Evolutionary conservation across 2,113 vertebrate species (phyloP).

Genomic region (Heloderma charlesbogerti): DNA sequence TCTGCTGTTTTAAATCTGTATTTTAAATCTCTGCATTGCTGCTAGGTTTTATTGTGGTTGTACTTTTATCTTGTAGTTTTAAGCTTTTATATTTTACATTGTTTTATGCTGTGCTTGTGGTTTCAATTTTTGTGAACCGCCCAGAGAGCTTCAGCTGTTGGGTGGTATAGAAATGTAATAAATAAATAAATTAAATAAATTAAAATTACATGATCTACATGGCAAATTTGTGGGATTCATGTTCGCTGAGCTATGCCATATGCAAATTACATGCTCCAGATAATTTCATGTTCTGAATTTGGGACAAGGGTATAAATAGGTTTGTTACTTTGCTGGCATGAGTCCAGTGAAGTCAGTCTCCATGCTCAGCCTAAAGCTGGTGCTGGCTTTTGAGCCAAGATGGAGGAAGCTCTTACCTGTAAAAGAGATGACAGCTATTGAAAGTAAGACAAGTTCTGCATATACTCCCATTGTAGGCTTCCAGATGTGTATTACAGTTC

Average conservation of each 20-base stretch:
- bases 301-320: background rate
- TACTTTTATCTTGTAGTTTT: too few relatives aligned
- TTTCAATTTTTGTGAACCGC: too few relatives aligned
- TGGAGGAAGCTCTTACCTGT: slow-evolving; percentile 74
- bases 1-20: too few relatives aligned
- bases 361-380: accelerated
- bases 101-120: too few relatives aligned
- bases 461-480: slow-evolving; percentile 57
- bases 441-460: background rate
- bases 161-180: too few relatives aligned
- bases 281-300: accelerated
- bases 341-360: accelerated
- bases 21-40: too few relatives aligned
- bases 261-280: accelerated
- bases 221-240: accelerated
- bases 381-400: background rate
- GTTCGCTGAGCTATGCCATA: background rate
- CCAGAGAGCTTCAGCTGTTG: too few relatives aligned
- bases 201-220: background rate
- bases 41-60: too few relatives aligned
- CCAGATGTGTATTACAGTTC: accelerated
- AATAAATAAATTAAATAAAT: too few relatives aligned
- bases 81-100: too few relatives aligned
- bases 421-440: slow-evolving; percentile 28
- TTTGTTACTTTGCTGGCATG: background rate